Percentiles rank a stretch among this genome's conserved stretches.
These are phyloP conservation scores for Andrena chrysosceles DNA, from an alignment of 2,888 invertebrate genomes.

Conservation along the genomic window DNA sequence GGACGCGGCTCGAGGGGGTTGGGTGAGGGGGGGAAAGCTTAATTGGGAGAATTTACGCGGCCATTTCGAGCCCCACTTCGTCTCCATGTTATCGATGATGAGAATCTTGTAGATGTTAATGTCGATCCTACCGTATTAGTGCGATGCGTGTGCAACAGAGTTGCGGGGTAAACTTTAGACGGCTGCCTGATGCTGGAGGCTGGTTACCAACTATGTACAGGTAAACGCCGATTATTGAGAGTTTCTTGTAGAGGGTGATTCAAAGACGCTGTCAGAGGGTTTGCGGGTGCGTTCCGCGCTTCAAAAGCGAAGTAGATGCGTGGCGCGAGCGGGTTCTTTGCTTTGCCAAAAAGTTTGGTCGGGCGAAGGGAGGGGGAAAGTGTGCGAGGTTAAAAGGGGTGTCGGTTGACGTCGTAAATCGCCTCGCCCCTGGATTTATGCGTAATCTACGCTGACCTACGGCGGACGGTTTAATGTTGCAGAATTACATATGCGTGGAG, in stretches of 20 bases:
- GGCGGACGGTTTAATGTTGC: slow-evolving; percentile 75
- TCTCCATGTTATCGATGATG: slow-evolving; percentile 31
- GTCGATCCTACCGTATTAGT: slow-evolving; percentile 34
- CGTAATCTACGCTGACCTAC: slow-evolving; percentile 77
- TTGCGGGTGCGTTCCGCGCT: background rate
- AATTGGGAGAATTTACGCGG: slow-evolving; percentile 45
- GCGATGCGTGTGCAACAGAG: background rate
- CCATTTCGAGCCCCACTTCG: slow-evolving; percentile 19
- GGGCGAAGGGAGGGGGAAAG: slow-evolving; percentile 31
- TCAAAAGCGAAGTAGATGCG: too few species aligned
- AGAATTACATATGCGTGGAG: slow-evolving; percentile 72
- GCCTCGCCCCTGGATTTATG: slow-evolving; percentile 76
- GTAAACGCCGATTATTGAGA: background rate
- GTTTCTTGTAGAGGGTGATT: background rate
- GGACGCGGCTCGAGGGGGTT: background rate
- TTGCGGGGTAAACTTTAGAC: background rate
- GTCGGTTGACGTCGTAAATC: slow-evolving; percentile 71
- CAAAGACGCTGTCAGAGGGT: background rate
- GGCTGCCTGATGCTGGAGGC: background rate
- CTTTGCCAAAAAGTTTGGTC: slow-evolving; percentile 9
- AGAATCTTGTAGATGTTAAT: slow-evolving; percentile 30
- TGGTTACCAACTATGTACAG: background rate
- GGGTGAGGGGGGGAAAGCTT: slow-evolving; percentile 12
- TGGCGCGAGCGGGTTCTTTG: background rate
- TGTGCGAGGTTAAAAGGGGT: slow-evolving; percentile 45